phyloP scores from a whole-genome alignment of 2,113 vertebrate genomes.

The Bucco capensis region DNA sequence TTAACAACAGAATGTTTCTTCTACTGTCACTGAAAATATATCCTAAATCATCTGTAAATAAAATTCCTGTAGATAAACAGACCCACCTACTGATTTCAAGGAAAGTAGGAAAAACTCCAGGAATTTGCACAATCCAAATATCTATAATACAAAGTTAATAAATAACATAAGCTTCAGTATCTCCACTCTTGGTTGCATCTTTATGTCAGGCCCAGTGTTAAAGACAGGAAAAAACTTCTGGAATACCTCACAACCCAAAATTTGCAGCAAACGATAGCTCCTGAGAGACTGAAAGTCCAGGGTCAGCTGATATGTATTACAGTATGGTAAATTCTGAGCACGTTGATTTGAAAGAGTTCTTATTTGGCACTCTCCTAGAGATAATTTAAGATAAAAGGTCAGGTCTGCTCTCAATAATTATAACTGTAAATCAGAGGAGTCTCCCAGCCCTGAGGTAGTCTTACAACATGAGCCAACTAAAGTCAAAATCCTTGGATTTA shows the following conservation, averaged over 20 bases:
- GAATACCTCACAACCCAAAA: neutral
- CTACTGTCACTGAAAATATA: neutral
- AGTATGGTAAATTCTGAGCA: neutral
- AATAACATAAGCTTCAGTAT: neutral
- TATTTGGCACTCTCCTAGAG: neutral
- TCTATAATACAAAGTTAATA: neutral
- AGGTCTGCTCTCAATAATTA: neutral
- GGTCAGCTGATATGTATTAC: neutral
- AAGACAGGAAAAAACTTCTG: neutral
- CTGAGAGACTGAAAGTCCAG: neutral
- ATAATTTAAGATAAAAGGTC: slow-evolving; percentile 29
- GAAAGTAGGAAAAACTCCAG: neutral
- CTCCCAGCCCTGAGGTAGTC: neutral
- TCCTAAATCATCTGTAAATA: neutral
- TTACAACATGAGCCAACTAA: neutral
- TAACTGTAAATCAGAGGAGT: neutral
- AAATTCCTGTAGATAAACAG: neutral
- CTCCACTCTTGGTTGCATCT: neutral
- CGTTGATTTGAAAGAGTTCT: neutral
- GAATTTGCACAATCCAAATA: neutral
- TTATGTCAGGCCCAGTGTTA: neutral
- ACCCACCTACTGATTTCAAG: neutral
- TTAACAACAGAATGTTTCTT: neutral
- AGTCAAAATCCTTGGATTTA: neutral
- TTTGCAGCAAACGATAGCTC: neutral